These are phyloP conservation scores for Cynopterus sphinx DNA, from an alignment of 2,797 vertebrate genomes.

Conservation along the genomic window DNA sequence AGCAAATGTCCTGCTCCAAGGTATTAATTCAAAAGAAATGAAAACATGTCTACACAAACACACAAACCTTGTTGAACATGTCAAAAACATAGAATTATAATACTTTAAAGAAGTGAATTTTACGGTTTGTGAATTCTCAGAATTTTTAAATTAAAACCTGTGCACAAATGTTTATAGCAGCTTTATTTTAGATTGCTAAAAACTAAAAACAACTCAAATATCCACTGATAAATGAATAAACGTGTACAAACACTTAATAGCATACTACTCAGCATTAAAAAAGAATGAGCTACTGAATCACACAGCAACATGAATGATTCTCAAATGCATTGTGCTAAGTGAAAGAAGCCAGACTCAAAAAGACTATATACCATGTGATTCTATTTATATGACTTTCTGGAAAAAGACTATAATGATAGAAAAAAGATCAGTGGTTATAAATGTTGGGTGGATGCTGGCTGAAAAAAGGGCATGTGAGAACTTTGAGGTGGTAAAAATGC, in stretches of 20 bases:
- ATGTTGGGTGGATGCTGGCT: not conserved
- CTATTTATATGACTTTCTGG: not conserved
- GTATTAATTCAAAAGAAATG: not conserved
- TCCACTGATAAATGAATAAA: not conserved
- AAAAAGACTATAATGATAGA: not conserved
- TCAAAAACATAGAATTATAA: not conserved
- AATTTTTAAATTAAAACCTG: not conserved
- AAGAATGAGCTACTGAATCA: not conserved
- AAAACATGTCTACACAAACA: not conserved
- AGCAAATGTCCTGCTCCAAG: not conserved
- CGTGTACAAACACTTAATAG: not conserved
- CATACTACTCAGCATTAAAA: not conserved
- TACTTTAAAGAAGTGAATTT: not conserved
- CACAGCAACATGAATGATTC: not conserved
- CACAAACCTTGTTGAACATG: not conserved
- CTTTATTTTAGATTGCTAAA: not conserved
- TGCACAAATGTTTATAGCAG: not conserved
- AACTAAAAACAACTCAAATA: not conserved
- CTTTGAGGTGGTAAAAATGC: not conserved
- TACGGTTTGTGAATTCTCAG: not conserved
- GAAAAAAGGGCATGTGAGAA: not conserved
- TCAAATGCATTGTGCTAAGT: not conserved
- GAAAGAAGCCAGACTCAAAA: not conserved
- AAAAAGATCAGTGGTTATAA: not conserved
- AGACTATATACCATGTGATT: not conserved